Evolutionary conservation across 2,888 invertebrate genomes (phyloP).

Genomic region (Calliphora vomitoria): DNA sequence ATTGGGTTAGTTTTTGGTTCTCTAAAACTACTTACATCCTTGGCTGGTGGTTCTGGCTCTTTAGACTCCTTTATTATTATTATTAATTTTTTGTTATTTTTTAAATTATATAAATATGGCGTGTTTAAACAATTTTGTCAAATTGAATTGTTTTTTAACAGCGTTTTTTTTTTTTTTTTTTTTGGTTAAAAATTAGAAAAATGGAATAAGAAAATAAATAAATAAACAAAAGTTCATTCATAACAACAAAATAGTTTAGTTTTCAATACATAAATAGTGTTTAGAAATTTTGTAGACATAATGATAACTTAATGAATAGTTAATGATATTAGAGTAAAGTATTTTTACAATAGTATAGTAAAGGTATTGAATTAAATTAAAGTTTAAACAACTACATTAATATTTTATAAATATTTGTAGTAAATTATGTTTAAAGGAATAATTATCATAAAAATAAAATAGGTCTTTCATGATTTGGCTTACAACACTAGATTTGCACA

Average conservation of each 20-base stretch:
- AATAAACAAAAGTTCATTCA: slow-evolving; percentile 71
- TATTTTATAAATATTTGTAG: too few species aligned
- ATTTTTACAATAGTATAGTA: background rate
- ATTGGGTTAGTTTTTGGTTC: slow-evolving; percentile 49
- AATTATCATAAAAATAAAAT: too few species aligned
- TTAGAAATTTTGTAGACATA: slow-evolving; percentile 62
- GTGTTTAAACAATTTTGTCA: slow-evolving; percentile 74
- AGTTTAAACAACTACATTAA: too few species aligned
- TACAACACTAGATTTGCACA: too few species aligned
- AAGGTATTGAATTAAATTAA: background rate
- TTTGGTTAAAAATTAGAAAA: slow-evolving; percentile 61
- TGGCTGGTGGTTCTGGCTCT: slow-evolving; percentile 76
- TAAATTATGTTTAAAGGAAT: too few species aligned
- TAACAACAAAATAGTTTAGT: slow-evolving; percentile 62
- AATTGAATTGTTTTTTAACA: slow-evolving; percentile 70
- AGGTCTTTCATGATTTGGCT: too few species aligned
- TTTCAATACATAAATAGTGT: slow-evolving; percentile 62
- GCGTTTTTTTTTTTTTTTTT: slow-evolving; percentile 71
- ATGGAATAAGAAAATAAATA: slow-evolving; percentile 58
- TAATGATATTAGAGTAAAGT: slow-evolving; percentile 17
- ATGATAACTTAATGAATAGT: slow-evolving; percentile 70
- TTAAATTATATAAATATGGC: slow-evolving; percentile 47
- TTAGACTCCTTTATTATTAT: slow-evolving; percentile 79
- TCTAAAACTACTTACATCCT: slow-evolving; percentile 83
- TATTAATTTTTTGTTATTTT: slow-evolving; percentile 57